Conservation (phyloP, 2,797 vertebrate species). For the Jordanella pulchra region DNA sequence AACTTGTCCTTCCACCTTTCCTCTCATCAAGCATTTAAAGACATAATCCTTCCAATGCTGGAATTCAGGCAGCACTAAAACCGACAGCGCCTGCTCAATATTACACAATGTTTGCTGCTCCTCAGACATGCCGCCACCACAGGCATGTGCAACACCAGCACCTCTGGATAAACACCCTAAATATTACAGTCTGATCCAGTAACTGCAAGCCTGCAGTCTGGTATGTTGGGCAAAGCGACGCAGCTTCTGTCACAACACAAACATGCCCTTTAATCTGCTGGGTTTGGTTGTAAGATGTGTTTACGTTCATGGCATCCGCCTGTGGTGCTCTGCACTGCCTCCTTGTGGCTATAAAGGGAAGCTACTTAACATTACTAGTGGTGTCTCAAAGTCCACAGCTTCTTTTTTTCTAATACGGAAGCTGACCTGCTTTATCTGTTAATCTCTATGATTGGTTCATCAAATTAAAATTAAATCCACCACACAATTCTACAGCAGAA, state of each 20-base stretch:
- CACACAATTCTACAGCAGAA: not conserved
- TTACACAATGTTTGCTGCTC: constrained; percentile 58
- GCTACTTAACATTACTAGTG: not conserved
- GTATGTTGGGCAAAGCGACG: not conserved
- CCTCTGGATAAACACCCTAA: not conserved
- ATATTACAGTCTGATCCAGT: not conserved
- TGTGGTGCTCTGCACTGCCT: constrained; percentile 36
- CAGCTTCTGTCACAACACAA: constrained; percentile 15
- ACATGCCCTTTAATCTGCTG: constrained; percentile 47
- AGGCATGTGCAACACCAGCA: constrained; percentile 33
- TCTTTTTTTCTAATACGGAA: not conserved
- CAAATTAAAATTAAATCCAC: not conserved
- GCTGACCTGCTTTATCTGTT: not conserved
- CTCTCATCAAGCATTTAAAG: constrained; percentile 9
- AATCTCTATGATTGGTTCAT: not conserved
- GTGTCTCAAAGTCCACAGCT: not conserved
- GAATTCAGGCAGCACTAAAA: constrained; percentile 53
- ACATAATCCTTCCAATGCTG: constrained; percentile 30
- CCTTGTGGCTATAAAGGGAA: constrained; percentile 39
- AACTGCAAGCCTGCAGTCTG: not conserved
- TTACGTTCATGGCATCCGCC: constrained; percentile 19
- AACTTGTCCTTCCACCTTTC: constrained; percentile 68
- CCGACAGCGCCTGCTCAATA: constrained; percentile 30
- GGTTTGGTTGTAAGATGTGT: constrained; percentile 36
- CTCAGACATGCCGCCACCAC: constrained; percentile 36